Evolutionary conservation across 2,113 vertebrate genomes (phyloP), one percentile per base, ranked within the genome.

Genomic region (Syngnathus scovelli): DNA sequence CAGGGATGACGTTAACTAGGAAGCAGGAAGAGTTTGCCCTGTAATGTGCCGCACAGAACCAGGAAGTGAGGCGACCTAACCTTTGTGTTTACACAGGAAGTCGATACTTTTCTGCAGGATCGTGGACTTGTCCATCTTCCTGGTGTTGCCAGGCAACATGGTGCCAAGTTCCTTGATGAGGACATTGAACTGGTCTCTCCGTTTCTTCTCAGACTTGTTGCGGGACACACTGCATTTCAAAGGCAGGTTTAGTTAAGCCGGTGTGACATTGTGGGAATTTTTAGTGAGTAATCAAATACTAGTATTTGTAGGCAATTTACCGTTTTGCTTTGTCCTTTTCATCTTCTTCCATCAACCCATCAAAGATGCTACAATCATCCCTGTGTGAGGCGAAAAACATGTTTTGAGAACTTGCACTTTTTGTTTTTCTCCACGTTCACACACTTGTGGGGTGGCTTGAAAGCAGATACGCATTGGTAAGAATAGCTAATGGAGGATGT

Each of bases 81-180:
- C 97, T 95, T 97, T 99, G 91, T 98, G 96, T 90, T 98, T 99
- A 85, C 95, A 95, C 89, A 99, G 92, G 87, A 98, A 98, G 90
- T 98, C 96, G 65, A 99, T 99, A 90, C 96, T 99, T 87, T 98
- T 98, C 89, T 99, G 97, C 70, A 99, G 87, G 81, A 99, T 96
- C 78, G 96, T 98, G 79, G 96, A 98, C 83, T 99, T 99, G 90
- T 99, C 97, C 95, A 99, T 98, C 89, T 98, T 99, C 83, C 96
- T 93, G 82, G 94, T 93, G 89, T 96, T 98, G 69, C 96, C 95
- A 39, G 97, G 97, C 87, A 99, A 93, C 97, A 99, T 99, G 76
- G 96, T 96, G 79, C 97, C 95, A 78, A 99, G 89, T 75, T 99
- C 97, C 89, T 99, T 99, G 92, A 99, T 98, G 86, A 99, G 96